These are phyloP conservation scores for Tribolium madens DNA, from an alignment of 1,140 invertebrate genomes.

Conservation along the genomic window DNA sequence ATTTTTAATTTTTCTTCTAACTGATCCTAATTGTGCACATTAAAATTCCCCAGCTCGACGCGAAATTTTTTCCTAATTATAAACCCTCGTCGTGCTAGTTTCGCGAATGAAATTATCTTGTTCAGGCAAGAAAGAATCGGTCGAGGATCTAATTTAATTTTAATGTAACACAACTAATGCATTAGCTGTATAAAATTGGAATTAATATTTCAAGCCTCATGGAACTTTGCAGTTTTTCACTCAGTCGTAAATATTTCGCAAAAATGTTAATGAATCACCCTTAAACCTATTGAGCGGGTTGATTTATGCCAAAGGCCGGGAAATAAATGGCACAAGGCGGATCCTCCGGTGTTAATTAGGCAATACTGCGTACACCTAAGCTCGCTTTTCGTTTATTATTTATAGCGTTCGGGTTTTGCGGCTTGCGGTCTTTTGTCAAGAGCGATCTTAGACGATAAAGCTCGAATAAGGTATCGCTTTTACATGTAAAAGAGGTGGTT, in stretches of 20 bases:
- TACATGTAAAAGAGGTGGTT: constrained; percentile 48
- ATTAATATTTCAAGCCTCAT: too few species aligned
- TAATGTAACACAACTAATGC: background rate
- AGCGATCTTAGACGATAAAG: constrained; percentile 46
- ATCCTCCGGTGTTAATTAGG: constrained; percentile 42
- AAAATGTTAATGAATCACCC: constrained; percentile 15
- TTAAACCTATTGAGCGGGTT: background rate
- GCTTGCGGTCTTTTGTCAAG: constrained; percentile 44
- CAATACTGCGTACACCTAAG: constrained; percentile 27
- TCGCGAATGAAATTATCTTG: background rate
- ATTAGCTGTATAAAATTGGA: background rate
- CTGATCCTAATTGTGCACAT: background rate
- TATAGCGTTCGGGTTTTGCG: constrained; percentile 19
- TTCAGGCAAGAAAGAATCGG: background rate
- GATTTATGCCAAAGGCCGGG: constrained; percentile 15
- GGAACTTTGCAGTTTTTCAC: too few species aligned
- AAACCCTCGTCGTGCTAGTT: background rate
- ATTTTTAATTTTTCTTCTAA: background rate
- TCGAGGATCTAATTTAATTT: background rate
- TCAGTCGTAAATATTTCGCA: background rate
- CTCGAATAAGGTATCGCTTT: constrained; percentile 42
- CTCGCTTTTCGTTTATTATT: constrained; percentile 41
- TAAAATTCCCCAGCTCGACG: background rate
- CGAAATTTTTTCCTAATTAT: background rate
- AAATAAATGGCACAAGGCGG: constrained; percentile 23